Base-by-base conservation (phyloP, 2,888 invertebrate genomes). In the Steinernema hermaphroditum region DNA sequence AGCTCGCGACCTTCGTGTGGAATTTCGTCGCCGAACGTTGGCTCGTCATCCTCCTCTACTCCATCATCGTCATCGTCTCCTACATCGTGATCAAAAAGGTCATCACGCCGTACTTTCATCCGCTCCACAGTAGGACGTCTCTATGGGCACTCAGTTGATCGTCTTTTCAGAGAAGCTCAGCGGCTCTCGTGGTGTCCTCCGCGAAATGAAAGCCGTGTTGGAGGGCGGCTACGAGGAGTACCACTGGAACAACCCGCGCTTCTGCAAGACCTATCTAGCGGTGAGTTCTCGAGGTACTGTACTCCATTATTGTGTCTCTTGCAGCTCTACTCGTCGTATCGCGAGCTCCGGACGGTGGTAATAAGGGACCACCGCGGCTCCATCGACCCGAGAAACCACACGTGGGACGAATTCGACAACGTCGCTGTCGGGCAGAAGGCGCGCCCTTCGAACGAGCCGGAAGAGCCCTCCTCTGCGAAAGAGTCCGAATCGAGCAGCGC, bases 401-500 rank as follows among this genome's bases (percentile, higher is more conserved):
- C 29, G 6, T 68, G 68, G 68, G n/a, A n/a, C 2, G 68, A 68
- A 19, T 68, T 68, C 41, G 68, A 68, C 68, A 22, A 68, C 37
- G 22, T 68, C 68, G 50, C 43, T 8, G 43, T 12, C 43, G 8
- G 9, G 43, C 8, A 41, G 43, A 41, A 41, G 43, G 43, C 9
- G 16, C 8, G 9, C 43, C 8, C 43, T 8, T 8, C 16, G 16
- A 41, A 8, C 43, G 43, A 41, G 43, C 43, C 43, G 43, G 16
- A 41, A 16, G 16, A 41, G 8, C 43, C 43, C 9, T 12, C 43
- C 8, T 12, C 9, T 14, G 43, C 8, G 43, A 41, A 41, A 16
- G 43, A 41, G 43, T 12, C 9, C 43, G 43, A 41, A 41, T 8
- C 43, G 43, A 41, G 43, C 16, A 16, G 43, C 43, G 9, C 43